Evolutionary conservation across 2,113 vertebrate genomes (phyloP).

Genomic region (Speoplatyrhinus poulsoni): DNA sequence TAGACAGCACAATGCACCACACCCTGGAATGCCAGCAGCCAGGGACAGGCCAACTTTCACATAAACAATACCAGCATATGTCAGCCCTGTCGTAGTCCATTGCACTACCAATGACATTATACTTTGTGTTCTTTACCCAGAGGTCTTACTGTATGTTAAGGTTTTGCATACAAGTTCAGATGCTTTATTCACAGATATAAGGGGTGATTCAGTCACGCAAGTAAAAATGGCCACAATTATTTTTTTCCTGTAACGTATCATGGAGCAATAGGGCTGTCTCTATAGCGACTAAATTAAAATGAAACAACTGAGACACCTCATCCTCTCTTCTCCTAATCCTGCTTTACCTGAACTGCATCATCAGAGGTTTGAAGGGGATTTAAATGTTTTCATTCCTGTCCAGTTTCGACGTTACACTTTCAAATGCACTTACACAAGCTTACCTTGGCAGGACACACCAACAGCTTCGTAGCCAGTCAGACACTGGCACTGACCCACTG

Average conservation of each 20-base stretch:
- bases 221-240: background rate
- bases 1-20: conserved; percentile 63
- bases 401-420: conserved; percentile 31
- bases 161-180: conserved; percentile 18
- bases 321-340: conserved; percentile 1
- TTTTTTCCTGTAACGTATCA: background rate
- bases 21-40: conserved; percentile 59
- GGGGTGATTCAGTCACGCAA: conserved; percentile 2
- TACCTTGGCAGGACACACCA: conserved; percentile 86
- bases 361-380: conserved; percentile 9
- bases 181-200: conserved; percentile 9
- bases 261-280: conserved; percentile 20
- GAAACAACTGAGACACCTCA: conserved; percentile 22
- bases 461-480: conserved; percentile 82
- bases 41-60: conserved; percentile 52
- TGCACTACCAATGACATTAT: background rate
- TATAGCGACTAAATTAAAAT: conserved; percentile 33
- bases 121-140: background rate
- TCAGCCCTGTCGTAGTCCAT: conserved; percentile 14
- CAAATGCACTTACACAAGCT: conserved; percentile 46
- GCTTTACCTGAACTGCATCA: conserved; percentile 16
- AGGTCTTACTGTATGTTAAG: conserved; percentile 2
- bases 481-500: conserved; percentile 90
- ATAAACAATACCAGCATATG: conserved; percentile 39
- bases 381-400: conserved; percentile 29